These are phyloP conservation scores for Hyposoter didymator DNA, from an alignment of 2,888 invertebrate genomes.

Conservation along the genomic window DNA sequence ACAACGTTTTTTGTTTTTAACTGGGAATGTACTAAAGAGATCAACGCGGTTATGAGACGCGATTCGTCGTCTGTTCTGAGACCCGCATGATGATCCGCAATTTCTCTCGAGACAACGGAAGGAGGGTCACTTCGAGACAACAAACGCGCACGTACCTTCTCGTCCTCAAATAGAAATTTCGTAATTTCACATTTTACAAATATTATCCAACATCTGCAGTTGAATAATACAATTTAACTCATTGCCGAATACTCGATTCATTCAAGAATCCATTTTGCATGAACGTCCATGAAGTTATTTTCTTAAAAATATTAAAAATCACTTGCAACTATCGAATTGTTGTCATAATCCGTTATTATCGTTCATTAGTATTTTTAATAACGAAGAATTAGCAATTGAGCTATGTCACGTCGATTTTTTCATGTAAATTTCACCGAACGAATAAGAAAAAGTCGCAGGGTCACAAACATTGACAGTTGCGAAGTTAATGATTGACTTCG, in stretches of 20 bases:
- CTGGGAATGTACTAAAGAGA: constrained; percentile 17
- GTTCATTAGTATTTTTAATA: neutral
- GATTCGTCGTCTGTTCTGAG: constrained; percentile 41
- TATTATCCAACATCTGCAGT: neutral
- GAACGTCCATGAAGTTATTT: neutral
- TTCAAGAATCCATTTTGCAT: neutral
- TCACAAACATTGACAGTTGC: neutral
- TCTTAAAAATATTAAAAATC: no score
- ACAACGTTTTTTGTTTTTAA: constrained; percentile 15
- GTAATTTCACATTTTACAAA: neutral
- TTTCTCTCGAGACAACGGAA: constrained; percentile 19
- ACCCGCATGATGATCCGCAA: constrained; percentile 46
- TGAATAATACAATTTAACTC: neutral
- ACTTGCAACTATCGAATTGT: no score
- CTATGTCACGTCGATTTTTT: neutral
- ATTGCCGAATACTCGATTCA: neutral
- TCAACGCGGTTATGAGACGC: constrained; percentile 11
- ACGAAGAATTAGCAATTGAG: neutral
- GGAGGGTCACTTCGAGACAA: neutral
- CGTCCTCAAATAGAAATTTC: neutral
- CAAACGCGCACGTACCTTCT: neutral
- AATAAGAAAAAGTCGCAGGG: neutral
- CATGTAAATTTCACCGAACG: neutral
- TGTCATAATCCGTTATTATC: neutral
- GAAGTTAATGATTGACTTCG: neutral